Base-by-base conservation (phyloP, 2,888 invertebrate species). In the Uloborus plumipes region DNA sequence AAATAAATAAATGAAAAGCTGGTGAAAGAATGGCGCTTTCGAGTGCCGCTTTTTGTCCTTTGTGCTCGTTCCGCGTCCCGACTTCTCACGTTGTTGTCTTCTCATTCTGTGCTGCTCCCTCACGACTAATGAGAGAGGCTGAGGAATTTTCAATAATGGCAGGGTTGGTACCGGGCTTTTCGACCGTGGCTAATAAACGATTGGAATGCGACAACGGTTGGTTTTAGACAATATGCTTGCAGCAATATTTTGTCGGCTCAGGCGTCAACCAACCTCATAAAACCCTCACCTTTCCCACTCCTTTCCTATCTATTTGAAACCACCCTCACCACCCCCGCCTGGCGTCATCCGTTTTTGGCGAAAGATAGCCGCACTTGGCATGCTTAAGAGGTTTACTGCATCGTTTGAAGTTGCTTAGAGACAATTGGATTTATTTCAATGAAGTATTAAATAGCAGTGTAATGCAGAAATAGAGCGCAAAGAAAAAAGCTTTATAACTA, bases 151-250 rank as follows among this genome's bases (percentile, higher is more conserved):
- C 84, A 84, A 84, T 84, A 84, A 84, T 84, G 80, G 84, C 69
- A 31, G 62, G 73, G 75, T 39, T 71, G 79, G 66, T 51, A 47
- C 69, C 65, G 22, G 76, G 72, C 71, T 69, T 72, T 69, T 55
- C 70, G 84, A 67, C 55, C 73, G 76, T 58, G 77, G 84, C 84
- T 84, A 84, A 84, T 84, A 85, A 85, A 81, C 73, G 85, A 77
- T 74, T 16, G 85, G 85, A 84, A 85, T 85, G 79, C 85, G 82
- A 84, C 85, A 85, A 84, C 84, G 79, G 85, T 85, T 85, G 85
- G 82, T 85, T 85, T 85, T 85, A 84, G 85, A 85, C 83, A 85
- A 85, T 80, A 81, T 77, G 81, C 78, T 75, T 81, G 72, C 77
- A 75, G 85, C 85, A 85, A 85, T 85, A 85, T 85, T 85, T 85